Base-by-base conservation (phyloP, 2,888 invertebrate genomes). In the Nomada ruficornis region DNA sequence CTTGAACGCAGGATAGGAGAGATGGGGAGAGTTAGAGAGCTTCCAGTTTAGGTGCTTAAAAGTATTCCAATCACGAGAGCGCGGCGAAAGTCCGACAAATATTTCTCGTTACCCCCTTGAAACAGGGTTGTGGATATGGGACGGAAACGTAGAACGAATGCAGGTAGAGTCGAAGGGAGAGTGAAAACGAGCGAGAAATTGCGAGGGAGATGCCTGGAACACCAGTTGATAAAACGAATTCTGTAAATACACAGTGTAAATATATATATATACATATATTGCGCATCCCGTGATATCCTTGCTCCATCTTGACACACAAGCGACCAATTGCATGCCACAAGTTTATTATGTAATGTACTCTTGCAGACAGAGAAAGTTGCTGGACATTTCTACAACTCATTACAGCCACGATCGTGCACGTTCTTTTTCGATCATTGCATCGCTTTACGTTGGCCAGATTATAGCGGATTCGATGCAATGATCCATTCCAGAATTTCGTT, bases 11-110 rank as follows among this genome's bases (percentile, higher is more conserved):
- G 44, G 23, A 59, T 60, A 55, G 23, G 44, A 67, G 79, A 65
- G 23, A 54, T 63, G n/a, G 59, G 55, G 72, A 80, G 67, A 59
- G 80, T 72, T 67, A 70, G 72, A 76, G 70, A 73, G 80, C 70
- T 84, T 79, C 76, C 81, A 65, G 86, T 83, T 47, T 83, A 82
- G 88, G 87, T 86, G 88, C 89, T 88, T 88, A 88, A 86, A 90
- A 90, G 90, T 91, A 90, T 90, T 90, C 89, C 90, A 89, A 91
- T 90, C 90, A 87, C 85, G 88, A 86, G 85, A 89, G 87, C 85
- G 82, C 81, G 78, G 76, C 60, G 74, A 60, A 86, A 89, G 87
- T 86, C 86, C 77, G 79, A 77, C 74, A 86, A 89, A 89, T 89
- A 86, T 88, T 89, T 88, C 83, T 83, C 86, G 83, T 80, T 81